Conservation (phyloP, 2,888 invertebrate species). For the Pammene fasciana region DNA sequence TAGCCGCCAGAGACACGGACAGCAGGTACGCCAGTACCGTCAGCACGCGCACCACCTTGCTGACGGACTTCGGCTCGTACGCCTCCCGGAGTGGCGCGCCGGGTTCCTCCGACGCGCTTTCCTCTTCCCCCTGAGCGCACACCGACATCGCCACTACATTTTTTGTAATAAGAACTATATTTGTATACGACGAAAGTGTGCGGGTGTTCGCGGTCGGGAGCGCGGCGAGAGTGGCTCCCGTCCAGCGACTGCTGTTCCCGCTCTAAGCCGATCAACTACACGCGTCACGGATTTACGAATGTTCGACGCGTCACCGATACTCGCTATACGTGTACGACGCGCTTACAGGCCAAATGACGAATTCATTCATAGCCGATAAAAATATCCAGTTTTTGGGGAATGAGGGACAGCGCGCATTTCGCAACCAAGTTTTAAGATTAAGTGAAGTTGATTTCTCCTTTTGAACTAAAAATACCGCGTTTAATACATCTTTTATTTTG, state of each 20-base stretch:
- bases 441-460: too few relatives aligned
- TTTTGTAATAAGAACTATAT: slow-evolving; percentile 47
- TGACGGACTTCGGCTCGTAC: slow-evolving; percentile 71
- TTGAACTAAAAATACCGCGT: too few relatives aligned
- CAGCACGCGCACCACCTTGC: slow-evolving; percentile 84
- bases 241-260: slow-evolving; percentile 52
- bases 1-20: slow-evolving; percentile 93
- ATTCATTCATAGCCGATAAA: slow-evolving; percentile 32
- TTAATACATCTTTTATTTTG: too few relatives aligned
- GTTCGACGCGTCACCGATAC: slow-evolving; percentile 45
- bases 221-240: slow-evolving; percentile 50
- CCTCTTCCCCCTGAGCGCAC: slow-evolving; percentile 67
- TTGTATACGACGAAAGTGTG: slow-evolving; percentile 47
- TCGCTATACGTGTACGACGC: slow-evolving; percentile 12
- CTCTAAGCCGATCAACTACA: slow-evolving; percentile 70
- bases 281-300: slow-evolving; percentile 72
- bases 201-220: slow-evolving; percentile 65
- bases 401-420: background rate
- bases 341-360: slow-evolving; percentile 10
- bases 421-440: background rate
- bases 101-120: slow-evolving; percentile 63
- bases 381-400: slow-evolving; percentile 1
- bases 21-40: slow-evolving; percentile 92
- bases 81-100: slow-evolving; percentile 62
- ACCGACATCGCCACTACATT: slow-evolving; percentile 70